phyloP scores from a whole-genome alignment of 2,113 vertebrate genomes.

The Myiagra hebetior region DNA sequence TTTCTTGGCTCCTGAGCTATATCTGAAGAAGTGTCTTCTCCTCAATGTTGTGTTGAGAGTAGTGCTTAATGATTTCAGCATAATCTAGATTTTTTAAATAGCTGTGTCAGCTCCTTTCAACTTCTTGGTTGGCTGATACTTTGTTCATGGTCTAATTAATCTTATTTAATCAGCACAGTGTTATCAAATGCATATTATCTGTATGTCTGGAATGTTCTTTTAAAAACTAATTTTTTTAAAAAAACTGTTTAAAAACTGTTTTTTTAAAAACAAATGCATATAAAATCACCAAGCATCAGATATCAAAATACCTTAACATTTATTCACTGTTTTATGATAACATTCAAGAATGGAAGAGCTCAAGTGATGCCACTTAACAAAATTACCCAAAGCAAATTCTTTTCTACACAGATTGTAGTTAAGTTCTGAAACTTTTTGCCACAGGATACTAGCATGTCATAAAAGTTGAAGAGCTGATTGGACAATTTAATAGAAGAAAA shows the following conservation, averaged over 20 bases:
- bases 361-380: not conserved
- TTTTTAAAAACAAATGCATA: not conserved
- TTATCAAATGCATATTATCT: not conserved
- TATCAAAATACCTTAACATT: not conserved
- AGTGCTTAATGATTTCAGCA: not conserved
- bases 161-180: not conserved
- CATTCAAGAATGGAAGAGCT: not conserved
- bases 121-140: not conserved
- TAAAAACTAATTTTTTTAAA: not conserved
- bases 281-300: not conserved
- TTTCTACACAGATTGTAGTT: not conserved
- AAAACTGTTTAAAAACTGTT: too few species aligned
- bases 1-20: not conserved
- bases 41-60: not conserved
- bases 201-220: not conserved
- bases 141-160: not conserved
- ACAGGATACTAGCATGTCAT: not conserved
- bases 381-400: not conserved
- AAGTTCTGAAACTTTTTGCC: not conserved
- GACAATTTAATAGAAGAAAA: not conserved
- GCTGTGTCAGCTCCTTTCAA: not conserved
- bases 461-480: not conserved
- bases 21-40: not conserved
- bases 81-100: not conserved
- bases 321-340: not conserved